Conservation (phyloP, 1,140 invertebrate species). For the Zaprionus gabonicus region DNA sequence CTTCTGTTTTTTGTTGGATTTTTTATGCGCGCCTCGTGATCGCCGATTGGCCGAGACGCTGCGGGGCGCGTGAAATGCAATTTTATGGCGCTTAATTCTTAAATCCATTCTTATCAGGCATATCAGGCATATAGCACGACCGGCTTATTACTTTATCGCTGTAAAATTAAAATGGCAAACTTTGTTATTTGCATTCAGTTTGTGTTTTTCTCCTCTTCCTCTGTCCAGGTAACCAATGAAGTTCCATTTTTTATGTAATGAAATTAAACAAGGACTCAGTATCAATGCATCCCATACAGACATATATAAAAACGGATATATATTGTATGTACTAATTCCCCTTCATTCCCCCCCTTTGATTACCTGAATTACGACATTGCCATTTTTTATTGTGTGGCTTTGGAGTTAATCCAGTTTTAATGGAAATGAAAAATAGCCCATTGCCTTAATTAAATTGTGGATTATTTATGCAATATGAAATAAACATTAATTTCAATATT, state of each 20-base stretch:
- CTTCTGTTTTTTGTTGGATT: slow-evolving; percentile 10
- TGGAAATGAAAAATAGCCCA: slow-evolving; percentile 52
- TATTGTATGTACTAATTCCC: neutral
- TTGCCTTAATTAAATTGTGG: slow-evolving; percentile 76
- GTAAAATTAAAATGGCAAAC: slow-evolving; percentile 69
- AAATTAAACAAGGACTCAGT: neutral
- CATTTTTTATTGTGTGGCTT: slow-evolving; percentile 52
- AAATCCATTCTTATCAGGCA: slow-evolving; percentile 73
- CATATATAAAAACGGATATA: neutral
- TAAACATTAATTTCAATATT: slow-evolving; percentile 71
- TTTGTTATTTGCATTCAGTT: neutral
- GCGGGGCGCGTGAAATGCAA: slow-evolving; percentile 58
- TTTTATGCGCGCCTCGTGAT: slow-evolving; percentile 48
- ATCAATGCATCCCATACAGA: slow-evolving; percentile 16
- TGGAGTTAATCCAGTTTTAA: slow-evolving; percentile 55
- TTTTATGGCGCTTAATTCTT: slow-evolving; percentile 81
- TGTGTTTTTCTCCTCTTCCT: neutral
- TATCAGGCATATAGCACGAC: slow-evolving; percentile 43
- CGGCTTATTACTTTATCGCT: slow-evolving; percentile 72
- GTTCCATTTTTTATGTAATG: slow-evolving; percentile 6
- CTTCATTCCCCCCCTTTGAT: neutral
- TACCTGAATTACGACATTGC: slow-evolving; percentile 30
- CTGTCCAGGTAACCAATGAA: slow-evolving; percentile 7
- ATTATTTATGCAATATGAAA: slow-evolving; percentile 76
- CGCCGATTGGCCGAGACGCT: slow-evolving; percentile 51